Conservation (phyloP, 2,797 vertebrate genomes). For the Erethizon dorsatum region DNA sequence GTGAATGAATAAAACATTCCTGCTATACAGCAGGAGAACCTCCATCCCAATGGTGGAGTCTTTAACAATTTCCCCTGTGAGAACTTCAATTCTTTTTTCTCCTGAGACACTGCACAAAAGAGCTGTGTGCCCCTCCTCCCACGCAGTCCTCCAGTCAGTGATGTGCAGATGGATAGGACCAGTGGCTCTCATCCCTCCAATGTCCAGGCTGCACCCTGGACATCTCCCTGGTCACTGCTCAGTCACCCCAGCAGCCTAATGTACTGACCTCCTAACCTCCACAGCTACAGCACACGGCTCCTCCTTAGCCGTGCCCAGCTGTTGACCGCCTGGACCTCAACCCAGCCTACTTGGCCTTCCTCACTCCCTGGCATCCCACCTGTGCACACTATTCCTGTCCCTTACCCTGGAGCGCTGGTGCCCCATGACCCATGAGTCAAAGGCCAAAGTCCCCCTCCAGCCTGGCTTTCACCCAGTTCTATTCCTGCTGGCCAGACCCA, state of each 20-base stretch:
- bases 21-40: not conserved
- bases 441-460: constrained; percentile 14
- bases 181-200: not conserved
- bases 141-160: not conserved
- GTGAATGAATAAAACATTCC: not conserved
- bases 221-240: not conserved
- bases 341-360: not conserved
- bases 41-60: not conserved
- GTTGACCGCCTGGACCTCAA: not conserved
- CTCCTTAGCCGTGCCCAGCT: not conserved
- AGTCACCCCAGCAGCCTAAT: not conserved
- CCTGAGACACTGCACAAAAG: not conserved
- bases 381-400: not conserved
- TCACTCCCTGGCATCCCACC: not conserved
- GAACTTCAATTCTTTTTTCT: not conserved
- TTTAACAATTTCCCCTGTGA: not conserved
- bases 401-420: not conserved
- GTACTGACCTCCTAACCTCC: not conserved
- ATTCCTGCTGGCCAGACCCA: not conserved
- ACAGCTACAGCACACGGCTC: rapidly evolving
- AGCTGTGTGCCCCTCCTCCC: not conserved
- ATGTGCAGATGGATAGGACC: not conserved
- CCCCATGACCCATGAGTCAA: not conserved
- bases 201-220: not conserved
- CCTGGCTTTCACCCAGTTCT: not conserved